These are phyloP conservation scores for Baryphthengus martii DNA, from an alignment of 2,113 vertebrate genomes.

Conservation along the genomic window DNA sequence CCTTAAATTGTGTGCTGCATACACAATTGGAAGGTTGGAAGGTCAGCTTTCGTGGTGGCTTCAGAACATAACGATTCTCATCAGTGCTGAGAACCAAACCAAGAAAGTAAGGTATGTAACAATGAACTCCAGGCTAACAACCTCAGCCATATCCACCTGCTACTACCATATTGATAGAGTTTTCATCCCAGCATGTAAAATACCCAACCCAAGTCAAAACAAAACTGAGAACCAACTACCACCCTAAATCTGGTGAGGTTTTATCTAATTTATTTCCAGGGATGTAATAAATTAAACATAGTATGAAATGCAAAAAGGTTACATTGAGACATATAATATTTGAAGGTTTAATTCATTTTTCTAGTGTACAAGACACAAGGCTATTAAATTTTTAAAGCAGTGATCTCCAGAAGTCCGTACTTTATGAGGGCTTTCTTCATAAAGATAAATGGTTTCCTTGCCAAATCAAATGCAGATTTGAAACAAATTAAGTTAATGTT, in stretches of 20 bases:
- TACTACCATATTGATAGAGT: not conserved
- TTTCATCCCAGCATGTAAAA: slow-evolving; percentile 5
- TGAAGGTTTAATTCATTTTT: slow-evolving; percentile 86
- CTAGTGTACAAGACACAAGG: slow-evolving; percentile 82
- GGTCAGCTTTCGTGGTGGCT: not conserved
- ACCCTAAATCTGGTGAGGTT: slow-evolving; percentile 42
- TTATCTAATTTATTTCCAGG: slow-evolving; percentile 39
- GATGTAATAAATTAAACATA: slow-evolving; percentile 82
- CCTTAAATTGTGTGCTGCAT: not conserved
- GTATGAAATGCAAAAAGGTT: slow-evolving; percentile 80
- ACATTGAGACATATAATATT: slow-evolving; percentile 83
- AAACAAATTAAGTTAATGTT: slow-evolving; percentile 89
- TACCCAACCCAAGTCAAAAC: slow-evolving; percentile 12
- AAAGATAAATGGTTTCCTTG: slow-evolving; percentile 91
- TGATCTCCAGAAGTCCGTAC: slow-evolving; percentile 84
- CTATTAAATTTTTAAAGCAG: slow-evolving; percentile 87
- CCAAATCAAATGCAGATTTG: slow-evolving; percentile 91
- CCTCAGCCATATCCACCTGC: not conserved
- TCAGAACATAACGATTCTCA: not conserved
- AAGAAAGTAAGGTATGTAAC: not conserved
- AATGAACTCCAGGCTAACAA: not conserved
- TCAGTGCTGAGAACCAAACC: not conserved
- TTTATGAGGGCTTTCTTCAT: slow-evolving; percentile 88
- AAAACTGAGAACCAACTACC: slow-evolving; percentile 12
- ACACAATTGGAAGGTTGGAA: not conserved